Conservation (phyloP, 2,113 vertebrate genomes). For the Megaceryle torquata region DNA sequence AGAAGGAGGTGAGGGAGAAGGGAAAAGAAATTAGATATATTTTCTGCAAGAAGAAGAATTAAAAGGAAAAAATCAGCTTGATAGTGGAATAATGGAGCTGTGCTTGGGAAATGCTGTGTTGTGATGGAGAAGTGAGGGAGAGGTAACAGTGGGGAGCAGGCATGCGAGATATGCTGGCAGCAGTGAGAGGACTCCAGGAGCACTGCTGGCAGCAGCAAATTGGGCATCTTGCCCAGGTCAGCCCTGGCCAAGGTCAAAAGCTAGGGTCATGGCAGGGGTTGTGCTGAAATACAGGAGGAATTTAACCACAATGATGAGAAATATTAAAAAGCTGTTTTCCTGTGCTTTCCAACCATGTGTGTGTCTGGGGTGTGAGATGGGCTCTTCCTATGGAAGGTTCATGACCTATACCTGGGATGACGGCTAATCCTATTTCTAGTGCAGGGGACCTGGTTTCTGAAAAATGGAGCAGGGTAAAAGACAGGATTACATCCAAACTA, state of each 20-base stretch:
- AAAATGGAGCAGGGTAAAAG: not conserved
- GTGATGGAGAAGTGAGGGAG: not conserved
- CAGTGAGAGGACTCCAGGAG: not conserved
- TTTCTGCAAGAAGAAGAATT: conserved; percentile 31
- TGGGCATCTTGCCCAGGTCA: not conserved
- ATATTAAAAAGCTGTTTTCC: accelerated
- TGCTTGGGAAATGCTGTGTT: not conserved
- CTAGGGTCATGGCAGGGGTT: not conserved
- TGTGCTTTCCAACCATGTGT: accelerated
- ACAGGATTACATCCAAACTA: not conserved
- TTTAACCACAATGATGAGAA: not conserved
- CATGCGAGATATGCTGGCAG: accelerated
- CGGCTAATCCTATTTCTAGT: not conserved
- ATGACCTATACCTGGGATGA: not conserved
- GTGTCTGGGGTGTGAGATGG: accelerated
- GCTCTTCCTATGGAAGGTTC: not conserved
- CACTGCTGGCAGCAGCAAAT: not conserved
- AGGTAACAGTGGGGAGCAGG: not conserved
- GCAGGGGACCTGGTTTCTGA: accelerated
- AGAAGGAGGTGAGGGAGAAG: not conserved
- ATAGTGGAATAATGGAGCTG: not conserved
- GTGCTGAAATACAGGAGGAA: accelerated
- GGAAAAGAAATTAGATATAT: conserved; percentile 41
- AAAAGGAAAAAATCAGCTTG: not conserved
- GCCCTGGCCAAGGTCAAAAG: not conserved